Evolutionary conservation across 2,888 invertebrate genomes (phyloP).

Genomic region (Phania funesta): DNA sequence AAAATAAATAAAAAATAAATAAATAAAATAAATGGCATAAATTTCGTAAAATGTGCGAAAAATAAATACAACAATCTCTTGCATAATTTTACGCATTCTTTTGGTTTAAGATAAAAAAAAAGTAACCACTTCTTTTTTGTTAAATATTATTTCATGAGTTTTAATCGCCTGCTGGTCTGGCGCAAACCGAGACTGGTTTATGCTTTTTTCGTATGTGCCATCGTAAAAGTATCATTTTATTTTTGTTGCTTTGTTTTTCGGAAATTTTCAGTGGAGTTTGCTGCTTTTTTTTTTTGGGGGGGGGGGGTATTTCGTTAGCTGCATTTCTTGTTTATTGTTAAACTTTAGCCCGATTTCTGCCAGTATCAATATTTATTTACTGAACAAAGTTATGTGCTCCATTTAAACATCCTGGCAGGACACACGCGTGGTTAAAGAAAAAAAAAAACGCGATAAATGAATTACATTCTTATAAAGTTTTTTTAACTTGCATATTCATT

Average conservation of each 20-base stretch:
- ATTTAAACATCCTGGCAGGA: constrained; percentile 50
- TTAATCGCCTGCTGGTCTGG: constrained; percentile 49
- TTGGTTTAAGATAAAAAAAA: background rate
- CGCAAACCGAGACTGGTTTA: background rate
- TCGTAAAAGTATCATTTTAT: background rate
- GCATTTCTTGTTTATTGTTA: constrained; percentile 27
- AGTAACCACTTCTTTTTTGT: constrained; percentile 12
- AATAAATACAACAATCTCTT: constrained; percentile 38
- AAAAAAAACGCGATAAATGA: constrained; percentile 73
- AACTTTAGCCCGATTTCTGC: constrained; percentile 6
- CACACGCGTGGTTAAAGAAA: no score
- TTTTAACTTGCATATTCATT: background rate
- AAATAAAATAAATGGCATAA: constrained; percentile 25
- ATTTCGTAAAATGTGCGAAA: constrained; percentile 18
- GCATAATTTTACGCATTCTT: constrained; percentile 39
- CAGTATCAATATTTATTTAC: constrained; percentile 50
- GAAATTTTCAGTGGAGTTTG: background rate
- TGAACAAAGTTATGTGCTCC: constrained; percentile 10
- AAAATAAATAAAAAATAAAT: no score
- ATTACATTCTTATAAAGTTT: constrained; percentile 71
- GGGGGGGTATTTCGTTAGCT: background rate
- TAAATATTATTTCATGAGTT: constrained; percentile 34
- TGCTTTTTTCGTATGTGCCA: background rate
- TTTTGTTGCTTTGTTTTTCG: background rate
- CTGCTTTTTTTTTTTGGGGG: background rate